A percentile compares a stretch with the other conserved stretches of the same genome.
These are phyloP conservation scores for Nylanderia fulva DNA, from an alignment of 1,140 invertebrate genomes.

Conservation along the genomic window DNA sequence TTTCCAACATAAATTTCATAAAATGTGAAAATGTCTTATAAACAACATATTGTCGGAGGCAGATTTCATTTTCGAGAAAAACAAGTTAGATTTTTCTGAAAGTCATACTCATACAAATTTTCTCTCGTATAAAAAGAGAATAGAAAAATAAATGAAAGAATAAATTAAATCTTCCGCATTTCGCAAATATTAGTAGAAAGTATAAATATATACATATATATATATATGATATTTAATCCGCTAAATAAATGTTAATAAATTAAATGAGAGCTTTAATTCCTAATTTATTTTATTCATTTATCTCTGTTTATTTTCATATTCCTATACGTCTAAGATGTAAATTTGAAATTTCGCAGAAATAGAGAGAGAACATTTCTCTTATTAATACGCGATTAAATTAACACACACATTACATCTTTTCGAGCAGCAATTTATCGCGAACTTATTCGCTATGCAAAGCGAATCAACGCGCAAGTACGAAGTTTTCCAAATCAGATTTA, in stretches of 20 bases:
- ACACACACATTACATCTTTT: background rate
- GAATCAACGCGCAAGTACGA: background rate
- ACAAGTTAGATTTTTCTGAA: too few relatives aligned
- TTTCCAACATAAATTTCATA: too few relatives aligned
- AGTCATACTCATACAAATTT: too few relatives aligned
- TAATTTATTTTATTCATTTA: background rate
- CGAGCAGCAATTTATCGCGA: background rate
- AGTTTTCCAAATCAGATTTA: slow-evolving; percentile 23
- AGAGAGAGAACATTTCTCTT: background rate
- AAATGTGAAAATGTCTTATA: background rate
- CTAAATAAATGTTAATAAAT: too few relatives aligned
- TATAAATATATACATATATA: too few relatives aligned
- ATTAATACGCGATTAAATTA: background rate
- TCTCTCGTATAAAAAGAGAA: too few relatives aligned
- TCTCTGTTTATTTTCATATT: background rate
- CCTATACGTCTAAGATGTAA: background rate
- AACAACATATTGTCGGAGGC: background rate
- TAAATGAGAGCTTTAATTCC: too few relatives aligned
- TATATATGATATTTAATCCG: too few relatives aligned
- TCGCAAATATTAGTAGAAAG: too few relatives aligned
- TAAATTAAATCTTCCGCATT: too few relatives aligned
- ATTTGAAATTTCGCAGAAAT: background rate
- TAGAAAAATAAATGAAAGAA: too few relatives aligned
- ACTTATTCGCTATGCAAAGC: background rate
- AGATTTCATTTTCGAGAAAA: too few relatives aligned